Base-by-base conservation (phyloP, 2,113 vertebrate genomes). In the Nannobrachium achirus region DNA sequence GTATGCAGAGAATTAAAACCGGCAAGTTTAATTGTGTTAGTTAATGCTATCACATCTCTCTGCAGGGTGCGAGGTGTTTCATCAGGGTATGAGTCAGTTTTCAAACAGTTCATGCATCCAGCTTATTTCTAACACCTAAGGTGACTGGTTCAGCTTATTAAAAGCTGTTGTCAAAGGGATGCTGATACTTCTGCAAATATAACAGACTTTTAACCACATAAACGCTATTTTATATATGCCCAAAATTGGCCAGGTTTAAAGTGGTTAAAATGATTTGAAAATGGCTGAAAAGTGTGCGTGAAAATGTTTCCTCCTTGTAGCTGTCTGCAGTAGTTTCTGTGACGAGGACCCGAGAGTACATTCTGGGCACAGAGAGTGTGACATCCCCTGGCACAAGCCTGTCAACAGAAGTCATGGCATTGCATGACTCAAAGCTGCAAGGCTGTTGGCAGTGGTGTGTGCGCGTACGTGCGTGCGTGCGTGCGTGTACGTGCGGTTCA, bases 271-370 rank as follows among this genome's bases (percentile, higher is more conserved):
- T 33, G 20, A 4, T 25, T 25, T 33, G 25, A 33, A 33, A 33
- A 33, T 33, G 25, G 25, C 25, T 33, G 25, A 33, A 5, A 33
- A 5, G 25, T 33, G 25, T 4, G 6, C n/a, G 25, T 33, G 25
- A 1, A 33, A 33, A 33, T n/a, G n/a, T n/a, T n/a, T n/a, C n/a
- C n/a, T n/a, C n/a, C n/a, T n/a, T n/a, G 25, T 33, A 33, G 14
- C 50, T 70, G 72, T 44, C 76, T 67, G 63, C 20, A 77, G 15
- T 33, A 33, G 72, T 75, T 67, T 72, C 68, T 44, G 16, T 77
- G 66, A 76, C 66, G 57, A 69, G 42, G 53, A 66, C 56, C 76
- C 15, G 71, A 72, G 48, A 13, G 6, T 33, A 33, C 57, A 53
- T 76, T 69, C 25, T 46, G 57, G 82, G 63, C 63, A 62, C 16